These are phyloP conservation scores for Eristalis arbustorum DNA, from an alignment of 2,888 invertebrate genomes.

Conservation along the genomic window DNA sequence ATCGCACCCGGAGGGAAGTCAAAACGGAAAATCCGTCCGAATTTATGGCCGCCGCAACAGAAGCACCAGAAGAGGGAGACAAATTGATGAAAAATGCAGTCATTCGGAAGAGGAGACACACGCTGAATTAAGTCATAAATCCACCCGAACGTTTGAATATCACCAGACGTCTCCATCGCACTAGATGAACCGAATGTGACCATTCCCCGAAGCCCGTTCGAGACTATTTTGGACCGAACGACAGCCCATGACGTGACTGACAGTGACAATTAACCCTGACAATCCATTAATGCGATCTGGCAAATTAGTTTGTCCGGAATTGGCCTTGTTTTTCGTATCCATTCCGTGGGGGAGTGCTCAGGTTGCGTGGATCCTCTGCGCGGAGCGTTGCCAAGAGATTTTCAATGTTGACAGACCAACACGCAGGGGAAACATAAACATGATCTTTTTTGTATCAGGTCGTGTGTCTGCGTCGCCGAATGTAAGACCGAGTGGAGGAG, in stretches of 20 bases:
- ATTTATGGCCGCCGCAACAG: neutral
- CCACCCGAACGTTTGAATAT: neutral
- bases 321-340: constrained; percentile 15
- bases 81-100: neutral
- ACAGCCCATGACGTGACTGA: constrained; percentile 37
- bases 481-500: neutral
- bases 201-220: neutral
- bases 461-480: neutral
- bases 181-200: neutral
- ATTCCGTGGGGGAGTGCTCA: neutral
- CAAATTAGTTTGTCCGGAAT: constrained; percentile 56
- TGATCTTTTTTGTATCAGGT: constrained; percentile 24
- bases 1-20: neutral
- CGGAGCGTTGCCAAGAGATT: neutral
- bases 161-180: neutral
- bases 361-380: neutral
- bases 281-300: constrained; percentile 53
- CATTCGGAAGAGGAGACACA: neutral
- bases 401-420: constrained; percentile 20
- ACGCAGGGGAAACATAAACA: constrained; percentile 13
- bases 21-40: too few relatives aligned
- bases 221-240: neutral
- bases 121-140: constrained; percentile 53
- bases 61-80: neutral
- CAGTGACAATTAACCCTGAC: constrained; percentile 63